Percentiles rank a stretch among this genome's conserved stretches.
These are phyloP conservation scores for Drosophila willistoni DNA, from an alignment of 1,140 invertebrate genomes.

Conservation along the genomic window DNA sequence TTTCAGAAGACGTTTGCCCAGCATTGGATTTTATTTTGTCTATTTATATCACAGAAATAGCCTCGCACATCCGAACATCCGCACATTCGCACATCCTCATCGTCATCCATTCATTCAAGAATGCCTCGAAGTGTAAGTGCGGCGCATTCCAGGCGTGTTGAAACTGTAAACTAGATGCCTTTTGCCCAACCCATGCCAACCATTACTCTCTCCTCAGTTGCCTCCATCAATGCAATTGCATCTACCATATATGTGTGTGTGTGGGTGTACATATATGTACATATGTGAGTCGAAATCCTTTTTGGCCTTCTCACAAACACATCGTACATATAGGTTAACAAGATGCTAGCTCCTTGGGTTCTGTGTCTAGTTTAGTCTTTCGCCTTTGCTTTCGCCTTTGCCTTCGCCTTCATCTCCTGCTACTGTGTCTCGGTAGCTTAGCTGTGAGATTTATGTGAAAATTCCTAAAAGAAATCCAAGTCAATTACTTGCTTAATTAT, in stretches of 20 bases:
- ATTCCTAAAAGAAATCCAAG: slow-evolving; percentile 82
- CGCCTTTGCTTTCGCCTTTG: slow-evolving; percentile 38
- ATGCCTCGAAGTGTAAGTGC: slow-evolving; percentile 73
- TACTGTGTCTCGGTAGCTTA: slow-evolving; percentile 50
- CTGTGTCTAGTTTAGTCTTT: slow-evolving; percentile 30
- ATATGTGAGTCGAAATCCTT: slow-evolving; percentile 43
- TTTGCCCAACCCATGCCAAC: slow-evolving; percentile 1
- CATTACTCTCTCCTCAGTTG: slow-evolving; percentile 17
- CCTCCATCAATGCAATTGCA: slow-evolving; percentile 48
- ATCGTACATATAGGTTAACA: slow-evolving; percentile 46
- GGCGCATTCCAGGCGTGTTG: slow-evolving; percentile 76
- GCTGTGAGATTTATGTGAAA: slow-evolving; percentile 80
- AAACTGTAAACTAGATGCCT: slow-evolving; percentile 73
- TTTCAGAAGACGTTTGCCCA: slow-evolving; percentile 65
- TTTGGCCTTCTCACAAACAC: slow-evolving; percentile 45
- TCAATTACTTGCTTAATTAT: slow-evolving; percentile 83
- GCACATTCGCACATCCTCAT: slow-evolving; percentile 33
- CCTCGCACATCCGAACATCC: slow-evolving; percentile 21
- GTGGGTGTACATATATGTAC: slow-evolving; percentile 10
- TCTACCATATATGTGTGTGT: slow-evolving; percentile 24
- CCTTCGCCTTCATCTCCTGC: not conserved
- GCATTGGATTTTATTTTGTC: slow-evolving; percentile 60
- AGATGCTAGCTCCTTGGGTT: slow-evolving; percentile 25
- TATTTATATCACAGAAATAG: slow-evolving; percentile 63
- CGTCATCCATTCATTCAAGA: slow-evolving; percentile 24